A percentile compares a stretch with the other conserved stretches of the same genome.
Evolutionary conservation across 1,140 invertebrate species (phyloP).

Genomic region (Stenopsyche tienmushanensis): DNA sequence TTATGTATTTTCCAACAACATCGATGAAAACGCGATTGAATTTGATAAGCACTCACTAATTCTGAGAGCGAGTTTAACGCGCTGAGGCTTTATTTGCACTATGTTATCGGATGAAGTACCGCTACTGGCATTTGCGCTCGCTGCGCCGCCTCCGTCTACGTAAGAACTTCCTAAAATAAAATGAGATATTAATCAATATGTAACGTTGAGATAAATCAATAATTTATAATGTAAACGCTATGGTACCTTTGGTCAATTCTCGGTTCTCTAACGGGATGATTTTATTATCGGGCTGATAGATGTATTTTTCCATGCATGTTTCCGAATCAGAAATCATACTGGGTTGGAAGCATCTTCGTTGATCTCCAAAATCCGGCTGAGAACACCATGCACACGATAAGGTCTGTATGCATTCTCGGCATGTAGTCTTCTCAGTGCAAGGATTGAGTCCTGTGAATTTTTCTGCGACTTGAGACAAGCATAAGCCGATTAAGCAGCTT

Average conservation of each 20-base stretch:
- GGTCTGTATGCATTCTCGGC: slow-evolving; percentile 88
- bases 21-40: no score
- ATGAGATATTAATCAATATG: background rate
- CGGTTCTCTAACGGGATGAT: slow-evolving; percentile 46
- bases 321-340: slow-evolving; percentile 59
- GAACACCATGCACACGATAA: slow-evolving; percentile 92
- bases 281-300: slow-evolving; percentile 63
- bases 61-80: slow-evolving; percentile 73
- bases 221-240: no score
- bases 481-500: no score
- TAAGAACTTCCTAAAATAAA: slow-evolving; percentile 10
- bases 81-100: slow-evolving; percentile 82
- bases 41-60: slow-evolving; percentile 67
- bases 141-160: slow-evolving; percentile 11
- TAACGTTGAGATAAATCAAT: no score
- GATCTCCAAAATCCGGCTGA: slow-evolving; percentile 67
- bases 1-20: background rate
- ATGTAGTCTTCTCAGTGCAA: slow-evolving; percentile 81
- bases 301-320: slow-evolving; percentile 66
- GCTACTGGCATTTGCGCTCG: slow-evolving; percentile 5
- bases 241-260: slow-evolving; percentile 51
- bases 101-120: no score
- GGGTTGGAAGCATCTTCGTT: slow-evolving; percentile 71
- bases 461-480: no score
- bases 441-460: no score